phyloP scores from a whole-genome alignment of 2,797 vertebrate genomes.

The Propithecus perrieri region DNA sequence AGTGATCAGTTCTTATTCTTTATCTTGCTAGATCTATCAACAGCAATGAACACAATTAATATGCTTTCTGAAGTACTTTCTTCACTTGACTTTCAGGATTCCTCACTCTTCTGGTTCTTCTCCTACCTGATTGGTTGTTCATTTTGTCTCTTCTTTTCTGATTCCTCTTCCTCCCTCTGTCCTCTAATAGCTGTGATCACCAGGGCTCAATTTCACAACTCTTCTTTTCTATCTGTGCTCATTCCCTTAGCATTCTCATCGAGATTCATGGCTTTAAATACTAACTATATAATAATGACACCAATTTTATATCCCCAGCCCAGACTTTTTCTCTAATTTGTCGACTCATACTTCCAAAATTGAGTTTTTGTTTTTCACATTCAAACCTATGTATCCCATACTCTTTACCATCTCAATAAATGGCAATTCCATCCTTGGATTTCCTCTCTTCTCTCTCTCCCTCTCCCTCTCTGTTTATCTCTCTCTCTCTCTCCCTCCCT shows the following conservation, averaged over 20 bases:
- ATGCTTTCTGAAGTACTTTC: background rate
- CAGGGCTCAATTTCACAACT: background rate
- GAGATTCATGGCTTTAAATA: background rate
- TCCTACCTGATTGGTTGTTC: background rate
- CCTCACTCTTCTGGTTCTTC: background rate
- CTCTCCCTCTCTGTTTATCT: background rate
- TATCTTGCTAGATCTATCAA: background rate
- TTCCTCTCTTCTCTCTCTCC: background rate
- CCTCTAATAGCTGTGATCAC: background rate
- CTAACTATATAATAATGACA: background rate
- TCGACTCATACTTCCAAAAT: background rate
- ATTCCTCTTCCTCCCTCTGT: background rate
- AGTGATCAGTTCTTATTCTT: background rate
- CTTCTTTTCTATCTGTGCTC: background rate
- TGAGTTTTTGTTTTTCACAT: background rate
- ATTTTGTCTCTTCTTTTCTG: background rate
- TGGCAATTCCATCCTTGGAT: background rate
- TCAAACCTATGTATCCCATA: background rate
- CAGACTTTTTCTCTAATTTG: background rate
- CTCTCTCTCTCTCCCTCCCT: background rate
- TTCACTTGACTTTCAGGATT: background rate
- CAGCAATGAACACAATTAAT: background rate
- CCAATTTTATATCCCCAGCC: background rate
- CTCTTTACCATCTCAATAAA: background rate
- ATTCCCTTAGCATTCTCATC: background rate